These are phyloP conservation scores for Drosophila bunnanda DNA, from an alignment of 2,888 invertebrate species.

Conservation along the genomic window DNA sequence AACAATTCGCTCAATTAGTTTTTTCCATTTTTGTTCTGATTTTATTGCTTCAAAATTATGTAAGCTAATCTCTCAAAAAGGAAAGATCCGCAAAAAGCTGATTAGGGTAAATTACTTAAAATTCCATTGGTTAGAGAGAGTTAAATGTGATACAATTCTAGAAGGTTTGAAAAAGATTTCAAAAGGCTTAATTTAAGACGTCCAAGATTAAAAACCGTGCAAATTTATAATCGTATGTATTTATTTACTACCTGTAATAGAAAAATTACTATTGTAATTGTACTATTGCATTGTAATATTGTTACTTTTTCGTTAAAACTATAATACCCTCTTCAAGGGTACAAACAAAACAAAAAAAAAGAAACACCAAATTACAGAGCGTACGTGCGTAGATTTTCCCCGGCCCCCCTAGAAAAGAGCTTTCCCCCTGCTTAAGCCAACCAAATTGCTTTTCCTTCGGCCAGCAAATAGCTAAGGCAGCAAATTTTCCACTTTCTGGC, in stretches of 20 bases:
- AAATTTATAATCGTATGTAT: background rate
- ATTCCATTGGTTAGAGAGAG: no score
- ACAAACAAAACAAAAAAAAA: conserved; percentile 13
- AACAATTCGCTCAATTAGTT: no score
- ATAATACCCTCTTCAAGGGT: background rate
- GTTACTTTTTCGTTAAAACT: no score
- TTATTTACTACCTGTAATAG: background rate
- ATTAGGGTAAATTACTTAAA: no score
- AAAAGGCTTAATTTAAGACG: background rate
- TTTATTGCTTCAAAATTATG: background rate
- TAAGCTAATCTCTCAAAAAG: no score
- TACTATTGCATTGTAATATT: no score
- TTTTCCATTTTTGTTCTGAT: background rate
- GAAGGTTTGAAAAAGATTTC: background rate
- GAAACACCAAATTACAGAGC: conserved; percentile 51
- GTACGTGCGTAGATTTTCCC: conserved; percentile 67
- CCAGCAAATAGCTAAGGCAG: conserved; percentile 56
- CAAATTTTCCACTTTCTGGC: conserved; percentile 34
- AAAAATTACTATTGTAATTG: background rate
- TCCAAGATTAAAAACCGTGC: background rate
- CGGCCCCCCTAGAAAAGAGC: background rate
- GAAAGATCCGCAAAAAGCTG: no score
- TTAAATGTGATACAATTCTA: no score
- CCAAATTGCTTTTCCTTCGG: conserved; percentile 62
- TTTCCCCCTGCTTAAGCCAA: background rate